Base-by-base conservation (phyloP, 2,797 vertebrate genomes). In the Sternotherus odoratus region DNA sequence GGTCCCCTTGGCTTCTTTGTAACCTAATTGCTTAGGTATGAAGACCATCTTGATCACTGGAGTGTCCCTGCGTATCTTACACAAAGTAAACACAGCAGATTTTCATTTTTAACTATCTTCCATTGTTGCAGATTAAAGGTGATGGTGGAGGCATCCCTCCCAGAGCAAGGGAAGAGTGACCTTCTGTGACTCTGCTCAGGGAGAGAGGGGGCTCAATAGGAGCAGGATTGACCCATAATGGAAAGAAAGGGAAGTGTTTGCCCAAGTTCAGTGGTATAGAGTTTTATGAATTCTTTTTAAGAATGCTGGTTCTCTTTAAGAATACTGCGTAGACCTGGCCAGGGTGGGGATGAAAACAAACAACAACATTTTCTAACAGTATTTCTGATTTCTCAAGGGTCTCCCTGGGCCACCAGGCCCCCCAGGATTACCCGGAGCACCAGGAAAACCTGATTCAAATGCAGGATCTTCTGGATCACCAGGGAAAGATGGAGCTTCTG, bases 341-440 rank as follows among this genome's bases (percentile, higher is more conserved):
- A 54, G 10, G 30, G 23, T 17, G 43, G 51, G 24, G 53, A 10
- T 48, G 51, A 85, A 12, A 28, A 33, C 50, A 13, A 46, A 4
- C 5, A 19, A 77, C 8, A 75, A 46, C 5, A 15, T 5, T 82
- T 95, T 93, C 86, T 97, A 92, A 97, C 48, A 57, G 43, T 46
- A 1, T 28, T 56, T 43, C 53, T 95, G 16, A 81, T 96, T 96
- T 96, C 74, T 85, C 48, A 81, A 99, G 99, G 99, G 99, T 79
- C 98, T 98, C n/a, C 99, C 98, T 5, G 99, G 99, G 4, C 98
- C 97, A 50, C 98, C 98, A 1, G 99, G 99, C 0, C 98, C 97
- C 11, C 98, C 98, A 5, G 99, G 99, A 79, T 91, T 91, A 12
- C 98, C 98, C 26, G 99, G 98, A 86, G 78, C 95, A 69, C 95